phyloP scores from a whole-genome alignment of 2,113 vertebrate species.

The Lophotis ruficrista region DNA sequence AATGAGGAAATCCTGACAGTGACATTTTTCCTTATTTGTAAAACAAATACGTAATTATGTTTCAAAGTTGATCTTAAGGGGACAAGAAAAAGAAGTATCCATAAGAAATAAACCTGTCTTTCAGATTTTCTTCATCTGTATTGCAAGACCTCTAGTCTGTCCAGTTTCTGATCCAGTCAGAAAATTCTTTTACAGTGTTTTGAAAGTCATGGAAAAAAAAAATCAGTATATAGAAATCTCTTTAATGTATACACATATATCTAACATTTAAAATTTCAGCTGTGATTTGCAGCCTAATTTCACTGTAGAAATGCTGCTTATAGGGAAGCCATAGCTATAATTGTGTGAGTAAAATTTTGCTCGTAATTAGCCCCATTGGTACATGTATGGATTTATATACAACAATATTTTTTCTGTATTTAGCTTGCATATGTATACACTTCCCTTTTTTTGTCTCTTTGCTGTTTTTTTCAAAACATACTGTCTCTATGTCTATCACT shows the following conservation, averaged over 20 bases:
- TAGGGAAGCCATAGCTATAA: not conserved
- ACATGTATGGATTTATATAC: not conserved
- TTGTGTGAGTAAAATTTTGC: not conserved
- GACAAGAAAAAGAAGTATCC: not conserved
- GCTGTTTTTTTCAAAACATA: not conserved
- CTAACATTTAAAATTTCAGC: not conserved
- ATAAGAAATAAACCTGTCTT: not conserved
- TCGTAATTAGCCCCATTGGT: not conserved
- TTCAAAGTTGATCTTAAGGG: not conserved
- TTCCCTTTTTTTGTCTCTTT: not conserved
- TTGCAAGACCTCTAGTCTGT: not conserved
- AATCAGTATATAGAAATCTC: not conserved
- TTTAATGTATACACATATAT: not conserved
- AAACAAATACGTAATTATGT: not conserved
- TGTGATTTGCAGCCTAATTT: not conserved
- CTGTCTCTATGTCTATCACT: not conserved
- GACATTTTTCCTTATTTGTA: not conserved
- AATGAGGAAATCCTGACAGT: not conserved
- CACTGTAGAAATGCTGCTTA: not conserved
- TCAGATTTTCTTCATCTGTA: not conserved
- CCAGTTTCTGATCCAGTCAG: not conserved
- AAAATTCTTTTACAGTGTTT: not conserved
- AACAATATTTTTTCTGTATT: not conserved
- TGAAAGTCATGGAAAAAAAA: not conserved
- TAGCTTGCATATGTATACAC: accelerated